A percentile compares a stretch with the other conserved stretches of the same genome.
Conservation (phyloP, 2,113 vertebrate genomes). For the Epinephelus cyanopodus region DNA sequence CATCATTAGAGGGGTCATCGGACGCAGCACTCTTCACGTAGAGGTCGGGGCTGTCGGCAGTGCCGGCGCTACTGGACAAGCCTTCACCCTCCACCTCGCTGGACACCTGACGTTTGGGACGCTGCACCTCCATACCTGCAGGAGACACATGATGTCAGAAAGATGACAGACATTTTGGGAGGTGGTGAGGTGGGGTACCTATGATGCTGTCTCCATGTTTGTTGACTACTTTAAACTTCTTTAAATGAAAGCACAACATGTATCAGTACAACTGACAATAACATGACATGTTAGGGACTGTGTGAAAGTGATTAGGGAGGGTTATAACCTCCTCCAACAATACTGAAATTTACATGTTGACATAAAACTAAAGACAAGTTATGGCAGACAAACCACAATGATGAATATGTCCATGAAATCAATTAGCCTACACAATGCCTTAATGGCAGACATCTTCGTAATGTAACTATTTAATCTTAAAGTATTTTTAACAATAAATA, state of each 20-base stretch:
- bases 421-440: neutral
- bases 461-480: slow-evolving; percentile 9
- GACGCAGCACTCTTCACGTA: slow-evolving; percentile 89
- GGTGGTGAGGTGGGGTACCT: neutral
- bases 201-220: neutral
- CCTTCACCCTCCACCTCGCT: slow-evolving; percentile 93
- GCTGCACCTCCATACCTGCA: slow-evolving; percentile 93
- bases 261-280: neutral
- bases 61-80: slow-evolving; percentile 89
- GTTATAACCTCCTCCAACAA: neutral
- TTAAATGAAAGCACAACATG: neutral
- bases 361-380: neutral
- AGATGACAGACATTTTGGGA: neutral
- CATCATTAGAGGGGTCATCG: slow-evolving; percentile 89
- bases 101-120: slow-evolving; percentile 93
- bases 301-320: neutral
- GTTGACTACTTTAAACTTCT: neutral
- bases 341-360: too few species aligned
- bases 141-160: slow-evolving; percentile 16
- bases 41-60: slow-evolving; percentile 93
- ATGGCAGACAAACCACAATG: neutral
- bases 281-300: neutral
- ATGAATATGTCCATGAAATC: neutral
- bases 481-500: slow-evolving; percentile 2
- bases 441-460: neutral